Base-by-base conservation (phyloP, 2,888 invertebrate genomes). In the Polydrusus tereticollis region DNA sequence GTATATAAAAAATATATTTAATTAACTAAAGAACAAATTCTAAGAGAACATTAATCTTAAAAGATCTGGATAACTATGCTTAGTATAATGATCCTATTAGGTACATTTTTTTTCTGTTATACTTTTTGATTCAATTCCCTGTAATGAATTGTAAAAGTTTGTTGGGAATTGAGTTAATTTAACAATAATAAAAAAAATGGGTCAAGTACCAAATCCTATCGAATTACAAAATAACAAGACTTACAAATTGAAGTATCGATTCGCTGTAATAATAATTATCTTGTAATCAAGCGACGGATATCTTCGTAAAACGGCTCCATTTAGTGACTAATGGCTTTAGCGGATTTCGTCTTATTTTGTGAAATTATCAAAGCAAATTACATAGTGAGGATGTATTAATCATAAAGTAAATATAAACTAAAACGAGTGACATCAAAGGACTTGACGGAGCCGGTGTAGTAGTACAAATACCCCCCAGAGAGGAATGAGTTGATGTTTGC, bases 381-480 rank as follows among this genome's bases (percentile, higher is more conserved):
- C 10, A 29, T 29, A 23, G 29, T 18, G n/a, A n/a, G 10, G 29
- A 55, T 55, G n/a, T 29, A 29, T 18, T 55, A 55, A 55, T 29
- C 29, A 55, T 55, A 29, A 16, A 55, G 52, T 55, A 55, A 55
- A 55, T 29, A 55, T 16, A 29, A 18, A 52, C 26, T 50, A 8
- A 26, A 50, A 50, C 8, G 16, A 55, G 21, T 29, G 29, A 29
- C 52, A 55, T 55, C 52, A 55, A 55, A 55, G 52, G 29, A 7
- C 52, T 29, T 55, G 29, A 55, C 16, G 16, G 18, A 55, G 52
- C 16, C 52, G 18, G 52, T 50, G 6, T 26, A 50, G 6, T 26
- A 50, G 26, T 14, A 50, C 50, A 50, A 50, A 50, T 50, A 50
- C 50, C 50, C 23, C 14, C 50, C 50, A 50, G 50, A 14, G 50